phyloP scores from a whole-genome alignment of 2,888 invertebrate species.

The Lathronympha strigana region DNA sequence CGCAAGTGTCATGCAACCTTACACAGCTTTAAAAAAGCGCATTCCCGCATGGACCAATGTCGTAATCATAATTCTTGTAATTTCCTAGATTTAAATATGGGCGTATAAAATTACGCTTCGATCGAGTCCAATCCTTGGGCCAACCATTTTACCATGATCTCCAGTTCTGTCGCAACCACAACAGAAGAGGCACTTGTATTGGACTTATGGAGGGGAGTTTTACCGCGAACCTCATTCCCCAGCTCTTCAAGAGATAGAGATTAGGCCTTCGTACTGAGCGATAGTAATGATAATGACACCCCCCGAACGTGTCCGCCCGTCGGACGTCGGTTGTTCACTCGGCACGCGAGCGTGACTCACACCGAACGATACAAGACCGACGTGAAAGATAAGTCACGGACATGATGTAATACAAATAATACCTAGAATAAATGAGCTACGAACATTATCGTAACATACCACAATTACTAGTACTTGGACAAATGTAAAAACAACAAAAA shows the following conservation, averaged over 20 bases:
- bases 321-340: slow-evolving; percentile 20
- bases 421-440: slow-evolving; percentile 9
- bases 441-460: slow-evolving; percentile 6
- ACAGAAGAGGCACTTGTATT: not conserved
- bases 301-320: slow-evolving; percentile 14
- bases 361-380: slow-evolving; percentile 9
- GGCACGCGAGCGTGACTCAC: slow-evolving; percentile 24
- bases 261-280: not conserved
- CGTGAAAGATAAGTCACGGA: slow-evolving; percentile 23
- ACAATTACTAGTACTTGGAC: no score
- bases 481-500: no score
- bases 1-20: not conserved
- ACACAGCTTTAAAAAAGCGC: not conserved
- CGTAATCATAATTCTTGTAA: slow-evolving; percentile 12
- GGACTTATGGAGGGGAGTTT: no score
- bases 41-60: not conserved
- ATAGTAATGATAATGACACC: not conserved
- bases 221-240: no score
- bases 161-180: not conserved
- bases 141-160: slow-evolving; percentile 1
- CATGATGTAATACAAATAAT: slow-evolving; percentile 25
- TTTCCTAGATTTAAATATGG: slow-evolving; percentile 11
- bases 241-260: not conserved
- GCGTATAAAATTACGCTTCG: not conserved
- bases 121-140: not conserved